Conservation (phyloP, 2,888 invertebrate genomes). For the Epinotia brunnichana region DNA sequence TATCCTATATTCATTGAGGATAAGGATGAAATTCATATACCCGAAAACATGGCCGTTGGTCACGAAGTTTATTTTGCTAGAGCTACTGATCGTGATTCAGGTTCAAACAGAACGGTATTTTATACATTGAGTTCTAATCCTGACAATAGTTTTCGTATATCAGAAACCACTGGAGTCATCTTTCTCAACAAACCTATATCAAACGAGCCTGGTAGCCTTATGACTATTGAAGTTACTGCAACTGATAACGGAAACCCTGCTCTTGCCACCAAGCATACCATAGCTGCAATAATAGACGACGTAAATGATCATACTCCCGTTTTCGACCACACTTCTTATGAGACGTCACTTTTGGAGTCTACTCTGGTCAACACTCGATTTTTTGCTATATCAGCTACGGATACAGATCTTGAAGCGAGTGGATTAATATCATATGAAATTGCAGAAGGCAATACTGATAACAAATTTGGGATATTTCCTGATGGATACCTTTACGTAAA, state of each 20-base stretch:
- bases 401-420: constrained; percentile 92
- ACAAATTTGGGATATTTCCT: constrained; percentile 96
- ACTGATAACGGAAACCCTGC: constrained; percentile 92
- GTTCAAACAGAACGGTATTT: constrained; percentile 92
- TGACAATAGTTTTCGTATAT: constrained; percentile 92
- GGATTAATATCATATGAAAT: constrained; percentile 92
- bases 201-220: constrained; percentile 87
- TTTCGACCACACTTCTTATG: constrained; percentile 95
- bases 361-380: constrained; percentile 95
- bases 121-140: constrained; percentile 92
- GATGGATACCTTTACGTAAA: constrained; percentile 96
- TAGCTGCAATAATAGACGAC: constrained; percentile 90
- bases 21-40: constrained; percentile 90
- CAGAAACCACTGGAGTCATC: constrained; percentile 93
- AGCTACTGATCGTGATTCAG: constrained; percentile 94
- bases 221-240: constrained; percentile 91
- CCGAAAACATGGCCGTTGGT: constrained; percentile 96
- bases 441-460: constrained; percentile 92
- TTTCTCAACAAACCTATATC: constrained; percentile 92
- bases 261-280: constrained; percentile 89
- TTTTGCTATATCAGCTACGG: constrained; percentile 94
- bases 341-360: constrained; percentile 95
- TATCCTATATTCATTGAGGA: constrained; percentile 92
- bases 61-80: constrained; percentile 95
- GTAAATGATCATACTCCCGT: constrained; percentile 98